Percentiles rank a stretch among this genome's conserved stretches.
Evolutionary conservation across 1,140 invertebrate species (phyloP).

Genomic region (Lamellibrachia luymesi): DNA sequence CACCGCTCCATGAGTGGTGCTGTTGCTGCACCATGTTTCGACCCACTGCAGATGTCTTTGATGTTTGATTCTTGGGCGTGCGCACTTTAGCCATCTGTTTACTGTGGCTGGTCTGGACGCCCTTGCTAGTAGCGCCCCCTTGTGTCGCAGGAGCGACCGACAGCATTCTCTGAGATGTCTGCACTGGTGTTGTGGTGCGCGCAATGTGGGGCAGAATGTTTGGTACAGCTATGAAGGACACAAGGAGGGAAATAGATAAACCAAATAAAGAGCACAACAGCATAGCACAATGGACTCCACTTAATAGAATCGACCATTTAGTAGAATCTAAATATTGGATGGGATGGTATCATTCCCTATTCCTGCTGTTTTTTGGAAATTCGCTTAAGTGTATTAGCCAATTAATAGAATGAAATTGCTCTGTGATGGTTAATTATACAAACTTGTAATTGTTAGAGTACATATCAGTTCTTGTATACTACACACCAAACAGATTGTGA

Average conservation of each 20-base stretch:
- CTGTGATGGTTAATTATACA: too few species aligned
- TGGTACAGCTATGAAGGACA: not conserved
- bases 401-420: too few species aligned
- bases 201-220: slow-evolving; percentile 15
- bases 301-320: too few species aligned
- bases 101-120: not conserved
- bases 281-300: too few species aligned
- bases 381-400: too few species aligned
- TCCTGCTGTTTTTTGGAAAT: too few species aligned
- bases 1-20: not conserved
- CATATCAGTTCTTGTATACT: too few species aligned
- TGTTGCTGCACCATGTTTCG: not conserved
- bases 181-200: not conserved
- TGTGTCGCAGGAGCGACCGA: not conserved
- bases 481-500: too few species aligned
- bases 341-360: too few species aligned
- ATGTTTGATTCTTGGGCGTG: not conserved
- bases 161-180: not conserved
- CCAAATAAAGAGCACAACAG: too few species aligned
- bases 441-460: too few species aligned
- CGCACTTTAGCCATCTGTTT: not conserved
- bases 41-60: not conserved
- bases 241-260: not conserved
- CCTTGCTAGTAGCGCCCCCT: not conserved
- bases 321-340: too few species aligned